Base-by-base conservation (phyloP, 2,797 vertebrate genomes). In the Siniperca obscura region DNA sequence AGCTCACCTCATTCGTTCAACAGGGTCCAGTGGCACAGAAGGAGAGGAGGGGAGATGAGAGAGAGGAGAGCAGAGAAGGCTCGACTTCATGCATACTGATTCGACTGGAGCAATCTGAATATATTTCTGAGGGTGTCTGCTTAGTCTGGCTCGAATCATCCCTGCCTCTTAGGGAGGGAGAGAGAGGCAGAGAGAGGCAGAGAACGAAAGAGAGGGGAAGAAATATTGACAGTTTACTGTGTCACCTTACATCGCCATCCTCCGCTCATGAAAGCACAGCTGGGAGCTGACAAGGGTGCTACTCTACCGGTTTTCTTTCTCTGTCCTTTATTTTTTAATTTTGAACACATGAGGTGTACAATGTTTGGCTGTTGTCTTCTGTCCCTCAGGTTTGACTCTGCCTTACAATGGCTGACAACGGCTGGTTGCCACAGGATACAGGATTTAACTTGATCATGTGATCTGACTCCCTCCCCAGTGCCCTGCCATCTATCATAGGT, bases 381-480 rank as follows among this genome's bases (percentile, higher is more conserved):
- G 72, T 90, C 80, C 74, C 82, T 84, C 89, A 93, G 93, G 88
- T 88, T 66, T 67, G 72, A 87, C 80, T 92, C 80, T 85, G 84
- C 84, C 77, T 62, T 71, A 86, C 81, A 42, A 94, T 94, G 92
- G 86, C 89, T 84, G 87, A 90, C 86, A 82, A 69, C 80, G 44
- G 76, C 73, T 79, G 70, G 84, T 90, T 93, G 81, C 86, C 75
- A 69, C 82, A 80, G 86, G 80, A 89, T 82, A 89, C 73, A 76
- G 76, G 87, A 86, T 87, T 92, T 65, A 79, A 79, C 83, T 61
- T 87, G 91, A 94, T 90, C 92, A 95, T 94, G 93, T 95, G 93
- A 95, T 92, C 76, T 86, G 86, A 90, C 87, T 88, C 73, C 89
- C 60, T 86, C 84, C 76, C 60, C 76, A 80, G 62, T 88, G 90